Conservation (phyloP, 2,797 vertebrate genomes). For the Thaleichthys pacificus region DNA sequence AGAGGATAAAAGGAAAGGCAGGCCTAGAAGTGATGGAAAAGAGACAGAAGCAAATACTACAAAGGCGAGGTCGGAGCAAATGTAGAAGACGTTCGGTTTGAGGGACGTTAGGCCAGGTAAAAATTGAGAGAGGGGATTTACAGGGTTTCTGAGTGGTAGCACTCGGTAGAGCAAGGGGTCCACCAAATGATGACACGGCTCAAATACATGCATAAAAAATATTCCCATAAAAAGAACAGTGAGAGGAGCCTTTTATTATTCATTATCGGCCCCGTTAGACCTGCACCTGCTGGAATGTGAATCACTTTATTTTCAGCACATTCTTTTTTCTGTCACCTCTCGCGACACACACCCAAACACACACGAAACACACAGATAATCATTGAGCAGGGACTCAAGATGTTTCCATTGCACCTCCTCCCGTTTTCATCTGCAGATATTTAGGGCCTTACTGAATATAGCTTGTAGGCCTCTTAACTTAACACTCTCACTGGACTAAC, state of each 20-base stretch:
- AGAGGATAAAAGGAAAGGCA: constrained; percentile 8
- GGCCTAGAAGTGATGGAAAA: background rate
- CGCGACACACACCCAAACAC: constrained; percentile 14
- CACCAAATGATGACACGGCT: constrained; percentile 52
- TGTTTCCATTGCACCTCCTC: constrained; percentile 49
- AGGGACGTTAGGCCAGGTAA: background rate
- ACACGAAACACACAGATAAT: constrained; percentile 30
- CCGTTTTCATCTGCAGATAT: constrained; percentile 52
- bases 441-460: constrained; percentile 17
- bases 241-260: constrained; percentile 57
- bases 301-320: constrained; percentile 65
- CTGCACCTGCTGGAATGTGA: constrained; percentile 59
- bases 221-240: constrained; percentile 57
- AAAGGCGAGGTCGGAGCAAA: constrained; percentile 23
- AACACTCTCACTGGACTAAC: constrained; percentile 27
- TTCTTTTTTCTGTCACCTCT: constrained; percentile 51
- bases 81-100: background rate
- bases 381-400: no score
- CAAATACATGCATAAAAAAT: constrained; percentile 65
- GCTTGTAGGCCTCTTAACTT: constrained; percentile 46
- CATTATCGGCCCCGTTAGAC: constrained; percentile 50
- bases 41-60: background rate
- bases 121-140: constrained; percentile 23
- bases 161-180: constrained; percentile 22
- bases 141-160: constrained; percentile 17